Conservation (phyloP, 2,113 vertebrate species). For the Sigmodon hispidus region DNA sequence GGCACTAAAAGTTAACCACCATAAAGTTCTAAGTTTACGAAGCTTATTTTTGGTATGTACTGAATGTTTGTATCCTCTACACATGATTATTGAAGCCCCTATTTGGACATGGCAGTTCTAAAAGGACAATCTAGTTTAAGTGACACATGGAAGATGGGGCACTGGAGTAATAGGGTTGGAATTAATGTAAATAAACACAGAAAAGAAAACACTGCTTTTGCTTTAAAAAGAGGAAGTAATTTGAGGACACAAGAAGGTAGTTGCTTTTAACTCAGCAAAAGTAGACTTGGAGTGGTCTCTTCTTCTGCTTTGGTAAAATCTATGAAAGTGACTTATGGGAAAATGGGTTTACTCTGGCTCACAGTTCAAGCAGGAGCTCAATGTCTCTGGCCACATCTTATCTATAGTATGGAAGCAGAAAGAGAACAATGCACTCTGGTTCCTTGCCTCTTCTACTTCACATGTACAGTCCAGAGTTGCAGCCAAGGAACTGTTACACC, state of each 20-base stretch:
- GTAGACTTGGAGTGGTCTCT: background rate
- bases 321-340: background rate
- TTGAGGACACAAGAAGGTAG: too few species aligned
- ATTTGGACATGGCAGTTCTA: background rate
- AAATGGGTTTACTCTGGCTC: background rate
- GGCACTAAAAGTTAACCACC: too few species aligned
- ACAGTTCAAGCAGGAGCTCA: background rate
- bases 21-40: background rate
- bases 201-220: too few species aligned
- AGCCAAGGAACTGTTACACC: accelerated
- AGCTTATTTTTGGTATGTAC: background rate
- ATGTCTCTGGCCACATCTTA: background rate
- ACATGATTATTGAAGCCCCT: background rate
- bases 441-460: too few species aligned
- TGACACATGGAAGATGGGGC: background rate
- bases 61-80: background rate
- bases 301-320: background rate
- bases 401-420: background rate
- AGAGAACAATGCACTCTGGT: background rate
- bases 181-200: background rate
- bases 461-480: background rate
- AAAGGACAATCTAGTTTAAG: background rate
- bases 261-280: background rate
- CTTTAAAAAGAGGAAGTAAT: background rate
- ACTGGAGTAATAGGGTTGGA: background rate